Conservation (phyloP, 2,888 invertebrate genomes). For the Tetragonisca angustula region DNA sequence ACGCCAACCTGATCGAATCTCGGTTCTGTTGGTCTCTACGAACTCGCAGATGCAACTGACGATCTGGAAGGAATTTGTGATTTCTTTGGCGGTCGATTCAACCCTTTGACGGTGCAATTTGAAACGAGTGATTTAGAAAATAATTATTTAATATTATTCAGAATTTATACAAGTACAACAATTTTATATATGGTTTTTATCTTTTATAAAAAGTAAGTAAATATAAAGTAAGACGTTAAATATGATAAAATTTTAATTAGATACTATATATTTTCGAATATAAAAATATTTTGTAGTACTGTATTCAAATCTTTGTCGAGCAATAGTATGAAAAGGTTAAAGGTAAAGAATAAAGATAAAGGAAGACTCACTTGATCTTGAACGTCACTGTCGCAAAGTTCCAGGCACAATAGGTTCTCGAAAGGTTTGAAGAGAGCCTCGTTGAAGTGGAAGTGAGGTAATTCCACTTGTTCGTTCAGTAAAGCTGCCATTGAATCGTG, state of each 20-base stretch:
- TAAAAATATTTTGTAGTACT: background rate
- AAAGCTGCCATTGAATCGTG: slow-evolving; percentile 96
- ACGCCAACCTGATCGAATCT: slow-evolving; percentile 98
- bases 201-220: background rate
- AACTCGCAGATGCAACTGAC: slow-evolving; percentile 98
- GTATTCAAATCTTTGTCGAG: background rate
- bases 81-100: background rate
- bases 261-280: background rate
- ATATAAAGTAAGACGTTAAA: background rate
- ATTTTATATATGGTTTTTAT: too few species aligned
- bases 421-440: slow-evolving; percentile 97
- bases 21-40: slow-evolving; percentile 96
- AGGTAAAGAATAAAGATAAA: background rate
- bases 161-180: background rate
- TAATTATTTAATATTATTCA: background rate
- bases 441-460: slow-evolving; percentile 97
- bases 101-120: background rate
- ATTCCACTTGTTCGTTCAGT: slow-evolving; percentile 93
- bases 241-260: too few species aligned
- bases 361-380: slow-evolving; percentile 86
- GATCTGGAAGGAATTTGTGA: slow-evolving; percentile 86
- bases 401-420: slow-evolving; percentile 96
- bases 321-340: background rate
- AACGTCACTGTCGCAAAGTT: slow-evolving; percentile 96
- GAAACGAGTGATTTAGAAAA: background rate